Evolutionary conservation across 1,140 invertebrate genomes (phyloP), one percentile per base, ranked within the genome.

Genomic region (Mamestra configurata): DNA sequence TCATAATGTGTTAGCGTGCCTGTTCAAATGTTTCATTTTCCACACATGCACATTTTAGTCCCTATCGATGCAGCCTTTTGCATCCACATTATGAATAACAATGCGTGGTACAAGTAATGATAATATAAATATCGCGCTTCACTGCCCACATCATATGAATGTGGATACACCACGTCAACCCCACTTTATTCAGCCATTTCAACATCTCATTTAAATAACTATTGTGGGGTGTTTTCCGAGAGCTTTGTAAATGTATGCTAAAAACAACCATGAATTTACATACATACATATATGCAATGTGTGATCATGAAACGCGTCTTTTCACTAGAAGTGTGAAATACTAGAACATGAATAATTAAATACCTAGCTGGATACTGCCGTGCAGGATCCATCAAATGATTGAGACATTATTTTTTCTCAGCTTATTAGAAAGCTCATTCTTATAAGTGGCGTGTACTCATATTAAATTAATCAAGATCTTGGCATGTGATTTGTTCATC

Each of bases 201-300:
- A 82, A 82, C 76, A 79, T 40, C 71, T 73, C 71, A 73, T 82
- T 82, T 79, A 77, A 82, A 82, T 82, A 82, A 64, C 59, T 77
- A 77, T 77, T 31, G 27, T 49, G 53, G 71, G 49, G 31, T 72
- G 27, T 15, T 10, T 40, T n/a, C 18, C 27, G 31, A 53, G 70
- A 55, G 37, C 27, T 35, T n/a, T 20, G 68, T 53, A 53, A 53
- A 71, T 71, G 35, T 71, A 53, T 24, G 37, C 20, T 71, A 35
- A 53, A 31, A 51, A 53, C 46, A 18, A 49, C 10, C 27, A 35
- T 53, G 46, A 51, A 51, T 49, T 35, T 3, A 31, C 27, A 31
- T 3, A 31, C 27, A 31, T 31, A 31, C 5, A 3, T 5, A 31
- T 1, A 31, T 55, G 18, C 20, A 11, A 22, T 22, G n/a, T 15